Evolutionary conservation across 2,797 vertebrate genomes (phyloP).

Genomic region (Darevskia nairensis): DNA sequence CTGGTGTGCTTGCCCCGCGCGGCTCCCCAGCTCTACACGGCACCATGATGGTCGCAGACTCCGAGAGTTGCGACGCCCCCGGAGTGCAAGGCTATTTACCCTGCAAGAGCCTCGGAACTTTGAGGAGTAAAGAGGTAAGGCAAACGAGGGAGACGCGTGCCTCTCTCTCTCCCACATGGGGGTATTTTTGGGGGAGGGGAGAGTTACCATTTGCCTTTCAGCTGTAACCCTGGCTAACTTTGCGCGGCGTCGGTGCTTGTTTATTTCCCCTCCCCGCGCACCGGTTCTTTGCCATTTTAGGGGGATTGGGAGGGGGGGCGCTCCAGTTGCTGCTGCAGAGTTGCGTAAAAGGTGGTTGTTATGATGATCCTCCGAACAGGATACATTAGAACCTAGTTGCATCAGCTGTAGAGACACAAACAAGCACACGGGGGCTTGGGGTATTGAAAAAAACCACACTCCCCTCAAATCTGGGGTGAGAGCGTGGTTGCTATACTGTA

Average conservation of each 20-base stretch:
- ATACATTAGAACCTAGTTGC: neutral
- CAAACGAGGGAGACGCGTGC: neutral
- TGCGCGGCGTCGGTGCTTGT: neutral
- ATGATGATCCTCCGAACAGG: neutral
- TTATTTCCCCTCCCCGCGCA: too few relatives aligned
- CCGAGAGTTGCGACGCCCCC: slow-evolving; percentile 25
- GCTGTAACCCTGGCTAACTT: neutral
- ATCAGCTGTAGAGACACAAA: neutral
- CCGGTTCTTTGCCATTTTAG: neutral
- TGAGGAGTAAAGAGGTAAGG: slow-evolving; percentile 11
- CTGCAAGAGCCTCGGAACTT: neutral
- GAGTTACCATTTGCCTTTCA: neutral
- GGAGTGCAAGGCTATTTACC: neutral
- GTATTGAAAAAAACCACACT: neutral
- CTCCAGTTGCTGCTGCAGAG: neutral
- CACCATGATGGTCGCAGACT: slow-evolving; percentile 49
- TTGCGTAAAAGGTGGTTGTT: slow-evolving; percentile 1
- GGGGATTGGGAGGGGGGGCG: neutral
- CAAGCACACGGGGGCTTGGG: neutral
- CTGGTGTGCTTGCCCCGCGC: neutral
- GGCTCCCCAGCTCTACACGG: too few relatives aligned
- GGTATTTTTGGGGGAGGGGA: neutral
- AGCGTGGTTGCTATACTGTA: neutral
- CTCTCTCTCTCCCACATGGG: too few relatives aligned
- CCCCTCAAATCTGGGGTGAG: too few relatives aligned